Evolutionary conservation across 2,797 vertebrate genomes (phyloP).

Genomic region (Remorina albescens): DNA sequence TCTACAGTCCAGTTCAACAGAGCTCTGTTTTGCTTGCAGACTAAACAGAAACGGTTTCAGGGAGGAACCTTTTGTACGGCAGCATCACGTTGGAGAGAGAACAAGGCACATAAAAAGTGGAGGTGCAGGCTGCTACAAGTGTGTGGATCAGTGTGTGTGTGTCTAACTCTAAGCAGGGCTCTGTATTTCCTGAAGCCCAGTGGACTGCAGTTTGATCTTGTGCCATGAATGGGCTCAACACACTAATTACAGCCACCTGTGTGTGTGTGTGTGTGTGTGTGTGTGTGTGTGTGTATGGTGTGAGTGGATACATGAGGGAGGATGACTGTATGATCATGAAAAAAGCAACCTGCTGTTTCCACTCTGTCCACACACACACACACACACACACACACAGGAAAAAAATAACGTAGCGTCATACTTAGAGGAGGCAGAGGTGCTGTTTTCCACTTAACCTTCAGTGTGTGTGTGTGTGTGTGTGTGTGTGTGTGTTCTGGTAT

Average conservation of each 20-base stretch:
- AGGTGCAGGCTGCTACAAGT: constrained; percentile 48
- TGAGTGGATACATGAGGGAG: constrained; percentile 35
- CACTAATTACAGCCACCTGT: constrained; percentile 85
- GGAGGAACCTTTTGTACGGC: constrained; percentile 51
- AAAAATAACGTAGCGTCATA: constrained; percentile 44
- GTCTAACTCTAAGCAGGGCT: constrained; percentile 62
- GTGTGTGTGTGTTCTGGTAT: constrained; percentile 45
- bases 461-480: constrained; percentile 34
- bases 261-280: constrained; percentile 46
- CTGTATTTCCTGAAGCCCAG: constrained; percentile 72
- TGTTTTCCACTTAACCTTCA: constrained; percentile 47
- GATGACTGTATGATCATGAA: constrained; percentile 52
- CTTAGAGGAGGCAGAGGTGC: constrained; percentile 40
- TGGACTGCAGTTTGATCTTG: constrained; percentile 74
- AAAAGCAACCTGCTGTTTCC: constrained; percentile 65
- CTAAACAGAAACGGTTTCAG: constrained; percentile 74
- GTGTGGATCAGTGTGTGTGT: constrained; percentile 55
- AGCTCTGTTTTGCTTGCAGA: constrained; percentile 62
- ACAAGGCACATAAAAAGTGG: constrained; percentile 54
- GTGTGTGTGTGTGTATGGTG: constrained; percentile 36
- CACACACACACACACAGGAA: constrained; percentile 7
- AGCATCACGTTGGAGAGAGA: constrained; percentile 45
- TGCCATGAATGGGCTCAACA: constrained; percentile 76
- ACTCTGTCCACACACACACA: constrained; percentile 39
- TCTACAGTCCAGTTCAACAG: constrained; percentile 54